Percentiles rank a stretch among this genome's conserved stretches.
Evolutionary conservation across 2,113 vertebrate species (phyloP).

Genomic region (Eolophus roseicapilla): DNA sequence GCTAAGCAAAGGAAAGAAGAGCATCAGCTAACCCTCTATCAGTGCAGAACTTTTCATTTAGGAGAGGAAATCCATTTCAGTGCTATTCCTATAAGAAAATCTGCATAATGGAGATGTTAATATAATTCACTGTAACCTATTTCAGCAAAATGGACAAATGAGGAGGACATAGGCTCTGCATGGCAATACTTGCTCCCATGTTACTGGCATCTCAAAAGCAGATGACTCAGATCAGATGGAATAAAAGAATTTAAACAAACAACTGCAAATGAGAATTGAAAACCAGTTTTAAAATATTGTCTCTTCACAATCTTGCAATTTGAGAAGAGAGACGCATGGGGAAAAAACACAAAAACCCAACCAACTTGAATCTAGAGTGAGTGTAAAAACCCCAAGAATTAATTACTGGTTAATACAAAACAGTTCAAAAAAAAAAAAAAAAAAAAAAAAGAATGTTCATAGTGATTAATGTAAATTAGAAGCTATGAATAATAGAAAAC

Average conservation of each 20-base stretch:
- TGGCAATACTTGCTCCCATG: not conserved
- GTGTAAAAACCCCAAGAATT: not conserved
- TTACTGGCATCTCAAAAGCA: not conserved
- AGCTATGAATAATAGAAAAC: not conserved
- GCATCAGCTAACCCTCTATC: not conserved
- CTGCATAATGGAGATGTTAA: not conserved
- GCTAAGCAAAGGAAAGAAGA: not conserved
- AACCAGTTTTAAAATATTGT: not conserved
- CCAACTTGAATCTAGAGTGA: not conserved
- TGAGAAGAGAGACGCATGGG: not conserved
- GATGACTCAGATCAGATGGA: not conserved
- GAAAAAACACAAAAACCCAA: fast-evolving
- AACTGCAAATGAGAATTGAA: not conserved
- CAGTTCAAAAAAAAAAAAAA: not conserved
- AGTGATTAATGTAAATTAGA: not conserved
- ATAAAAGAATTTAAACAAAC: not conserved
- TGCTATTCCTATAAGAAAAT: not conserved
- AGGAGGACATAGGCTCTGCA: not conserved
- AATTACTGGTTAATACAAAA: not conserved
- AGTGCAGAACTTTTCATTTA: not conserved
- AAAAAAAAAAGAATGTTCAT: not conserved
- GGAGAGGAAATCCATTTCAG: not conserved
- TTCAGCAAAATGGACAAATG: not conserved
- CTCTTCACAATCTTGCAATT: not conserved
- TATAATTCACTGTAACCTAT: not conserved